A percentile compares a stretch with the other conserved stretches of the same genome.
These are phyloP conservation scores for Xiphophorus couchianus DNA, from an alignment of 2,113 vertebrate genomes.

Conservation along the genomic window DNA sequence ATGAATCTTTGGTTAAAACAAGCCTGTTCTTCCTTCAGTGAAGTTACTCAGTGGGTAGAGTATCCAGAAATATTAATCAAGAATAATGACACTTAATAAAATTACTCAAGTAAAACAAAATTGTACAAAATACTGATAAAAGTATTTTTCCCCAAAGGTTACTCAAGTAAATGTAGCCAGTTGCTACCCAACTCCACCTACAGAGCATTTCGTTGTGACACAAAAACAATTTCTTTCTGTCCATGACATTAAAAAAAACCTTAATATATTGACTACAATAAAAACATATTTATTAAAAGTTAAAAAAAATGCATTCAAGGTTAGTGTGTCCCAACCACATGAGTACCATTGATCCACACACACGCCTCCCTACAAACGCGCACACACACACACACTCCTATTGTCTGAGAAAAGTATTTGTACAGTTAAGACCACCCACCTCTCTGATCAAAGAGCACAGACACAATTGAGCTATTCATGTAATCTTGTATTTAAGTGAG, in stretches of 20 bases:
- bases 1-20: too few relatives aligned
- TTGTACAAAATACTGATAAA: too few relatives aligned
- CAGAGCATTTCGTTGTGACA: neutral
- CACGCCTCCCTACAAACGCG: constrained; percentile 19
- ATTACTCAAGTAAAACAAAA: too few relatives aligned
- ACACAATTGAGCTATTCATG: constrained; percentile 66
- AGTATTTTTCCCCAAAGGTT: too few relatives aligned
- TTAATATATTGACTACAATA: neutral
- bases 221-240: constrained; percentile 38
- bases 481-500: constrained; percentile 61
- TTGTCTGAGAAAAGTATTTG: constrained; percentile 57
- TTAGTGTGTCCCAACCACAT: constrained; percentile 22
- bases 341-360: constrained; percentile 21
- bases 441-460: constrained; percentile 68
- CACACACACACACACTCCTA: constrained; percentile 24
- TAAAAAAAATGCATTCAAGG: constrained; percentile 18
- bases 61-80: too few relatives aligned
- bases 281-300: constrained; percentile 32
- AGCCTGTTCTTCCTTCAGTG: too few relatives aligned
- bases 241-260: constrained; percentile 34
- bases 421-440: constrained; percentile 75
- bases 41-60: too few relatives aligned
- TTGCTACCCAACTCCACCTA: neutral
- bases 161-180: too few relatives aligned
- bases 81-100: too few relatives aligned